Evolutionary conservation across 2,888 invertebrate genomes (phyloP).

Genomic region (Idaea dimidiata): DNA sequence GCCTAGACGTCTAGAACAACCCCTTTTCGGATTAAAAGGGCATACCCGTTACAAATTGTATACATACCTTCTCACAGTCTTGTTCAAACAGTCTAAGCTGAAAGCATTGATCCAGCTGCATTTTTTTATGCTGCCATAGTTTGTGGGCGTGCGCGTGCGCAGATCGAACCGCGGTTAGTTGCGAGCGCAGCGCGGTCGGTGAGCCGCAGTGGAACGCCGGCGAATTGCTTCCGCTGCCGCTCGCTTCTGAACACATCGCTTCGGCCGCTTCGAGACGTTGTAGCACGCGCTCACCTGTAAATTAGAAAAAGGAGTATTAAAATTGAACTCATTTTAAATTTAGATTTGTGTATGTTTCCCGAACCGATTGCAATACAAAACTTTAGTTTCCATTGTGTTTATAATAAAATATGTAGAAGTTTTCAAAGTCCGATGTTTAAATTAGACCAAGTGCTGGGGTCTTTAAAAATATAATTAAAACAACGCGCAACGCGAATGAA

Average conservation of each 20-base stretch:
- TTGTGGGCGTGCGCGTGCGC: conserved; percentile 95
- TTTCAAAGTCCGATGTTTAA: too few relatives aligned
- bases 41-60: too few relatives aligned
- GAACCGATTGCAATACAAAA: too few relatives aligned
- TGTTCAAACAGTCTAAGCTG: conserved; percentile 97
- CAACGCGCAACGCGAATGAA: too few relatives aligned
- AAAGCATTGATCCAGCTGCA: conserved; percentile 97
- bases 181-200: conserved; percentile 87
- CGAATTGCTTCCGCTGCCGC: conserved; percentile 83
- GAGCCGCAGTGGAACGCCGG: conserved; percentile 87
- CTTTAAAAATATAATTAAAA: too few relatives aligned
- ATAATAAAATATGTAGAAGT: too few relatives aligned
- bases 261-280: conserved; percentile 82
- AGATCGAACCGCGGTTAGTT: conserved; percentile 92
- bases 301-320: conserved; percentile 3
- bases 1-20: too few relatives aligned
- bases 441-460: too few relatives aligned
- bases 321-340: too few relatives aligned
- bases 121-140: conserved; percentile 96
- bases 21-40: too few relatives aligned
- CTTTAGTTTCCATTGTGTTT: too few relatives aligned
- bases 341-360: too few relatives aligned
- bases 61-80: conserved; percentile 94
- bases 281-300: conserved; percentile 84
- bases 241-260: conserved; percentile 80